These are phyloP conservation scores for Chelon labrosus DNA, from an alignment of 2,797 vertebrate genomes.

Conservation along the genomic window DNA sequence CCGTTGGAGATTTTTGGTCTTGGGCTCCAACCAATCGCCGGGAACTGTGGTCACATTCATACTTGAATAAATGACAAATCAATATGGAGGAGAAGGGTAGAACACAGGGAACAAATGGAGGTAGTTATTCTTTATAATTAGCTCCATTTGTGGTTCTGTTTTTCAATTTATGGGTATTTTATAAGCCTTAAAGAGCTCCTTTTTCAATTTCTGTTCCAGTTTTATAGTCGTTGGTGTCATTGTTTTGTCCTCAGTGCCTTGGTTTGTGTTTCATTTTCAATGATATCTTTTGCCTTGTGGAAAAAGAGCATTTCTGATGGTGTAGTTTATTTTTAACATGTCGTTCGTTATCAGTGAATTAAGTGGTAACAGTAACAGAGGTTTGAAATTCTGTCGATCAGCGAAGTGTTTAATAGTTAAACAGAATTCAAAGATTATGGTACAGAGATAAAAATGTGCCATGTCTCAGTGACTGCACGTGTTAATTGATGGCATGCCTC, in stretches of 20 bases:
- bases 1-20: not conserved
- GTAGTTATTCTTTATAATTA: not conserved
- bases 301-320: conserved; percentile 18
- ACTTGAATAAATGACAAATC: conserved; percentile 8
- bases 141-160: not conserved
- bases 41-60: not conserved
- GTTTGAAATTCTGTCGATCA: too few species aligned
- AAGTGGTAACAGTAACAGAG: not conserved
- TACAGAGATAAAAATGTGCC: conserved; percentile 7
- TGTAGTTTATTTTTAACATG: conserved; percentile 25
- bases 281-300: not conserved
- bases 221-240: conserved; percentile 8
- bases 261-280: conserved; percentile 17
- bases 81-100: conserved; percentile 1
- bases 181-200: conserved; percentile 13
- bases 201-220: conserved; percentile 1
- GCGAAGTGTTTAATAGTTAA: not conserved
- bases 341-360: conserved; percentile 38
- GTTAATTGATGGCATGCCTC: not conserved
- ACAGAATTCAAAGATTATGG: not conserved
- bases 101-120: not conserved
- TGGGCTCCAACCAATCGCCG: conserved; percentile 10
- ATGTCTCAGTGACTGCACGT: conserved; percentile 1
- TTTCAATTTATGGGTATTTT: conserved; percentile 9
- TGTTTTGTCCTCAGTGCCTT: conserved; percentile 9